Percentiles rank a stretch among this genome's conserved stretches.
phyloP scores from a whole-genome alignment of 2,888 invertebrate genomes.

The Teinopalpus imperialis region DNA sequence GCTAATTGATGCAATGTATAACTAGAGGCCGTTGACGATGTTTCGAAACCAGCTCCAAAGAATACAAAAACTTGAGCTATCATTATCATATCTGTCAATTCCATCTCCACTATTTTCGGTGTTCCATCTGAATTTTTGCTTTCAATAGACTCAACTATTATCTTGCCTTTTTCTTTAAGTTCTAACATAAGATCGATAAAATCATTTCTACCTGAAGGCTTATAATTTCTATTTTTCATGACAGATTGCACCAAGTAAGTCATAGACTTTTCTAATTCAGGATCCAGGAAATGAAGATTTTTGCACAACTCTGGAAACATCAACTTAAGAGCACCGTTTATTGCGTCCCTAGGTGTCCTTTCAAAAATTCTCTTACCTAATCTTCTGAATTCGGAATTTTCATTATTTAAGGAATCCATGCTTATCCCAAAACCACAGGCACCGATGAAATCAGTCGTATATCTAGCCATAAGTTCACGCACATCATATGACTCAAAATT shows the following conservation, averaged over 20 bases:
- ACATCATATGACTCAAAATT: constrained; percentile 54
- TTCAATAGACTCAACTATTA: constrained; percentile 63
- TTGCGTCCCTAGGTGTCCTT: constrained; percentile 49
- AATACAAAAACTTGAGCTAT: constrained; percentile 71
- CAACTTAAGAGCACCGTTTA: constrained; percentile 49
- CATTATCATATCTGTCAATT: constrained; percentile 57
- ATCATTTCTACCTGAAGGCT: constrained; percentile 62
- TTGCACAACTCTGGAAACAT: constrained; percentile 63
- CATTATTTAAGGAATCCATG: constrained; percentile 58
- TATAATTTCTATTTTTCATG: constrained; percentile 53
- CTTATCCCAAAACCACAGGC: constrained; percentile 61
- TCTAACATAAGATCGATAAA: constrained; percentile 68
- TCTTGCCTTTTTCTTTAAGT: constrained; percentile 58
- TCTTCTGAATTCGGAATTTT: constrained; percentile 57
- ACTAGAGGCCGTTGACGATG: constrained; percentile 74
- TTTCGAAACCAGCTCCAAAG: constrained; percentile 78
- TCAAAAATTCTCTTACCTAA: constrained; percentile 64
- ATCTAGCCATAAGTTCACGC: constrained; percentile 62
- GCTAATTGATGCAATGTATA: constrained; percentile 73
- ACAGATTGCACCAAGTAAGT: constrained; percentile 50
- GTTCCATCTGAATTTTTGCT: constrained; percentile 52
- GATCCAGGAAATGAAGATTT: constrained; percentile 48
- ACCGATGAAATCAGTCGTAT: constrained; percentile 57
- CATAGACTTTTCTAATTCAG: constrained; percentile 55
- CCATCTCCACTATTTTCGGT: constrained; percentile 53